These are phyloP conservation scores for Podiceps cristatus DNA, from an alignment of 2,113 vertebrate species.

Conservation along the genomic window DNA sequence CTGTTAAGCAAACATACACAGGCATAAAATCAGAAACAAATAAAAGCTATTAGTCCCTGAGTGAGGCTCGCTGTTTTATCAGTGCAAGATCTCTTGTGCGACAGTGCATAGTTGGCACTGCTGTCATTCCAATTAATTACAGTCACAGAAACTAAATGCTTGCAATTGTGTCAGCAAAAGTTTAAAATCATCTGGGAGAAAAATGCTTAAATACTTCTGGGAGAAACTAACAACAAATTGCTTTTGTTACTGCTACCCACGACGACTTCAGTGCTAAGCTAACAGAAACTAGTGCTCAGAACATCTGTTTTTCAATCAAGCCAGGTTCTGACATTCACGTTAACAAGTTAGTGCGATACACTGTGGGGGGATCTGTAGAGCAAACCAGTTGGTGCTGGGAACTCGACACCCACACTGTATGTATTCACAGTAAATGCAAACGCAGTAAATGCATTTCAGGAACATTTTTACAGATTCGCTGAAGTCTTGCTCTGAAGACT, in stretches of 20 bases:
- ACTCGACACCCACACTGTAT: not conserved
- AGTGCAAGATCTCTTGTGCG: constrained; percentile 2
- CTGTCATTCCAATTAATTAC: constrained; percentile 7
- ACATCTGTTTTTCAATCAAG: not conserved
- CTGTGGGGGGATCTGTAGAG: not conserved
- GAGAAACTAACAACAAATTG: not conserved
- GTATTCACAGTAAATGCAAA: not conserved
- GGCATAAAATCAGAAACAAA: constrained; percentile 20
- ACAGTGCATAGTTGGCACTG: not conserved
- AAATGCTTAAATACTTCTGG: not conserved
- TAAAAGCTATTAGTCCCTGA: not conserved
- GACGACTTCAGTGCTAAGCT: not conserved
- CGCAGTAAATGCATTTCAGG: not conserved
- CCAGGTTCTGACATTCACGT: not conserved
- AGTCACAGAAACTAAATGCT: not conserved
- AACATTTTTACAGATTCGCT: not conserved
- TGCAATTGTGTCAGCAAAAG: not conserved
- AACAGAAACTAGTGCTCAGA: not conserved
- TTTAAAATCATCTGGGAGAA: not conserved
- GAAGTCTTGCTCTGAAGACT: not conserved
- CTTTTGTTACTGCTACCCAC: not conserved
- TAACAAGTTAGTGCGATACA: not conserved
- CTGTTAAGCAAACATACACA: not conserved
- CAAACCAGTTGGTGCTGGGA: not conserved
- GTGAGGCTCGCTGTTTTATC: constrained; percentile 29